Percentiles rank a stretch among this genome's conserved stretches.
Conservation (phyloP, 2,113 vertebrate species). For the Tragelaphus buxtoni region DNA sequence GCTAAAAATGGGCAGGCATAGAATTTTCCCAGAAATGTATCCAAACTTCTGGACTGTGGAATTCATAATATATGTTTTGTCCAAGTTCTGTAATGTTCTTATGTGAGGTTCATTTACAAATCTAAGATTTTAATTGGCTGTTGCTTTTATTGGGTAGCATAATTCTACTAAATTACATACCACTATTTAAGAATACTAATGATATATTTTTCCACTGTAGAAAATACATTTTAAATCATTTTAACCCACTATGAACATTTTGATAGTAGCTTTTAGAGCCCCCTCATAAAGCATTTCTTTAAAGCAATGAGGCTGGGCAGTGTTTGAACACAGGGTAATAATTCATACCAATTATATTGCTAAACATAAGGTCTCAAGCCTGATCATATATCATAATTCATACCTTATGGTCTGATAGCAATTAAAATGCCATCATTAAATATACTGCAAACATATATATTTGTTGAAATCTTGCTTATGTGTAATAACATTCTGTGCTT, state of each 20-base stretch:
- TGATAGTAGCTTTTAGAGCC: slow-evolving; percentile 73
- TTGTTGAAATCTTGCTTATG: not conserved
- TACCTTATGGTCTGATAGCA: slow-evolving; percentile 63
- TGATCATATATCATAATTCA: slow-evolving; percentile 71
- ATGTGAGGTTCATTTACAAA: slow-evolving; percentile 61
- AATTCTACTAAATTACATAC: slow-evolving; percentile 75
- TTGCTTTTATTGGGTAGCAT: slow-evolving; percentile 62
- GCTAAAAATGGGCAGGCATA: slow-evolving; percentile 43
- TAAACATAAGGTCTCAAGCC: slow-evolving; percentile 65
- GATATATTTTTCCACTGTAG: slow-evolving; percentile 73
- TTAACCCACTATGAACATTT: slow-evolving; percentile 73
- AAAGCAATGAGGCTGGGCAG: slow-evolving; percentile 68
- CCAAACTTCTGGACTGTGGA: slow-evolving; percentile 57
- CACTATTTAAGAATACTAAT: slow-evolving; percentile 71
- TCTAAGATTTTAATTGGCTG: slow-evolving; percentile 68
- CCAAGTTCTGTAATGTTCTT: slow-evolving; percentile 60
- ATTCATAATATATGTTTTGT: slow-evolving; percentile 49
- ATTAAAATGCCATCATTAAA: slow-evolving; percentile 70
- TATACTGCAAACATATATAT: slow-evolving; percentile 32
- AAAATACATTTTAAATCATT: slow-evolving; percentile 79
- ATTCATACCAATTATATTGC: slow-evolving; percentile 77
- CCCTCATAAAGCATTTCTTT: slow-evolving; percentile 67
- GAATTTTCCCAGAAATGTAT: slow-evolving; percentile 39
- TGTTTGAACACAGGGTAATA: slow-evolving; percentile 76
- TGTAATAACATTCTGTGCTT: not conserved